A percentile compares a stretch with the other conserved stretches of the same genome.
These are phyloP conservation scores for Apodemia zela DNA, from an alignment of 2,888 invertebrate species.

Conservation along the genomic window DNA sequence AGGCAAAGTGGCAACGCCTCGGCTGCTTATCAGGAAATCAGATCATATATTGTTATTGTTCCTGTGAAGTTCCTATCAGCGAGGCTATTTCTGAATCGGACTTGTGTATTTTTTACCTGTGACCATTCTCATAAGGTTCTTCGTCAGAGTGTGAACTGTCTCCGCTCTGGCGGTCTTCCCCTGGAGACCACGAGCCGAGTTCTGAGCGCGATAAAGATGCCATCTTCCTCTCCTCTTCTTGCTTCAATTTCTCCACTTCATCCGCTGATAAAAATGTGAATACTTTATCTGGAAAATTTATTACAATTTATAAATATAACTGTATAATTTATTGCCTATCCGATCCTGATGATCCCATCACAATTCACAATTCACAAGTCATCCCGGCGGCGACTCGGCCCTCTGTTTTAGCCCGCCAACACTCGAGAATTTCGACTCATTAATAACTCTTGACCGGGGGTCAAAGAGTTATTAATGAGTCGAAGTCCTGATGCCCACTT, in stretches of 20 bases:
- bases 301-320: not conserved
- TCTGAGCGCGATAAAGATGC: conserved; percentile 86
- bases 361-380: no score
- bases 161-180: conserved; percentile 73
- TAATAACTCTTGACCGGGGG: no score
- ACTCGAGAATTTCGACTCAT: no score
- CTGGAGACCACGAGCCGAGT: conserved; percentile 71
- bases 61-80: no score
- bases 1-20: no score
- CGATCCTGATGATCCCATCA: no score
- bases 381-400: no score
- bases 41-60: no score
- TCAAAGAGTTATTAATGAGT: no score
- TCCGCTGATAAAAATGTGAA: conserved; percentile 96
- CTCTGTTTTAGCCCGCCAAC: no score
- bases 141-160: conserved; percentile 75
- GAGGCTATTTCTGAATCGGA: not conserved
- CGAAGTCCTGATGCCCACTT: no score
- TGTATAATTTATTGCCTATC: not conserved
- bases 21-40: no score
- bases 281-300: conserved; percentile 86
- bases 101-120: conserved; percentile 49
- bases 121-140: conserved; percentile 70
- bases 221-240: conserved; percentile 95
- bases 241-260: conserved; percentile 95